Base-by-base conservation (phyloP, 2,888 invertebrate genomes). In the Trissoscelio sp. region DNA sequence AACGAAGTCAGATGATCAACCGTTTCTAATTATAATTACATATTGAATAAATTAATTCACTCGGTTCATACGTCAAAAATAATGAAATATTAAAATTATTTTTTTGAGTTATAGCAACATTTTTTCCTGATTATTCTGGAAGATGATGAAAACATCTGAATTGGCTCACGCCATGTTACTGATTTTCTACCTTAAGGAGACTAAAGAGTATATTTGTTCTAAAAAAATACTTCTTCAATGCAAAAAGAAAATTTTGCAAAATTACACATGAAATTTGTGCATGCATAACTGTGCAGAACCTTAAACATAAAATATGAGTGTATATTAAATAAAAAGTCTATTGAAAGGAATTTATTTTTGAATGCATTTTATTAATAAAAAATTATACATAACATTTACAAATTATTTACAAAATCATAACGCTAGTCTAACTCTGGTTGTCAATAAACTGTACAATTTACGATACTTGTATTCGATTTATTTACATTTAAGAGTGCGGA, bases 341-440 rank as follows among this genome's bases (percentile, higher is more conserved):
- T 44, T 12, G 37, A 20, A 6, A 6, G 5, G 9, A 37, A 31
- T 31, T 3, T 48, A n/a, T 6, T 53, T 42, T 31, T 55, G 1
- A 60, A 11, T 9, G 5, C 0, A 0, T 73, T 73, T 73, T 73
- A 73, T 73, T 73, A 73, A 55, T 73, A 73, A 73, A 62, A 73
- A 73, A 53, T 62, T 9, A 55, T 73, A 67, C 67, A 67, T 37
- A 60, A 73, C 73, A 73, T 73, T 44, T 73, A 73, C 62, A 73
- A 64, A 73, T 44, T 73, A 73, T 73, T 44, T 73, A 73, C 73
- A 73, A 73, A 73, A 44, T 73, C 22, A 53, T 73, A 64, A 64
- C 22, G 14, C 48, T 24, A n/a, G 48, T 42, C 0, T 53, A 16
- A 7, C 11, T 16, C 12, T 22, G 18, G 0, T 28, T 37, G 46